Evolutionary conservation across 2,797 vertebrate species (phyloP).

Genomic region (Pangasius mekongensis): DNA sequence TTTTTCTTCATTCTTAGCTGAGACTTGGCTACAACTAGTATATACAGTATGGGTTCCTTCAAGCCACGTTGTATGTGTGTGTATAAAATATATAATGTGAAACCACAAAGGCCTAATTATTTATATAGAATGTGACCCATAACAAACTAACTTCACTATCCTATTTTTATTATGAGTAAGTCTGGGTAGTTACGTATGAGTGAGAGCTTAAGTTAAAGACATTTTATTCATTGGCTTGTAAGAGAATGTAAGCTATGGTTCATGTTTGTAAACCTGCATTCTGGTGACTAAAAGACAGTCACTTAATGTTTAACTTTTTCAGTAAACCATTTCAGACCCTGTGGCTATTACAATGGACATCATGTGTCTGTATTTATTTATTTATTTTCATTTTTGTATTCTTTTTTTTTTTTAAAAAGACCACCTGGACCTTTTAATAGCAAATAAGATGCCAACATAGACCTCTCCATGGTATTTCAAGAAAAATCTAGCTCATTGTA

Average conservation of each 20-base stretch:
- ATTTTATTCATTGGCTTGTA: not conserved
- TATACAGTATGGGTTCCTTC: slow-evolving; percentile 17
- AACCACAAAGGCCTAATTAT: slow-evolving; percentile 20
- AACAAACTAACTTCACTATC: slow-evolving; percentile 6
- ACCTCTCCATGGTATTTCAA: not conserved
- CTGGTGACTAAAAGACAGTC: not conserved
- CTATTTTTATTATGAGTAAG: not conserved
- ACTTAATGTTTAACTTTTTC: slow-evolving; percentile 5
- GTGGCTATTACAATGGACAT: not conserved
- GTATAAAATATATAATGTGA: slow-evolving; percentile 29
- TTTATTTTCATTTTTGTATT: not conserved
- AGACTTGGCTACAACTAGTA: slow-evolving; percentile 15
- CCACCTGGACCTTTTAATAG: not conserved
- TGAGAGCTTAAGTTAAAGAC: not conserved
- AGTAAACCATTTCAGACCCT: slow-evolving; percentile 3
- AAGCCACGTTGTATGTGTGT: not conserved
- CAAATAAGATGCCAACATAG: not conserved
- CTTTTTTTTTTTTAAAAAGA: not conserved
- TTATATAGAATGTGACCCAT: slow-evolving; percentile 12
- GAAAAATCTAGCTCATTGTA: not conserved
- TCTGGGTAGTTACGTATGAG: not conserved
- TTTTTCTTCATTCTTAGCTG: slow-evolving; percentile 35
- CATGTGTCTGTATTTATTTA: slow-evolving; percentile 10
- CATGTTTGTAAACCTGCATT: slow-evolving; percentile 10
- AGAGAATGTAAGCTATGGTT: slow-evolving; percentile 7